Conservation (phyloP, 2,888 invertebrate species). For the Troides helena region DNA sequence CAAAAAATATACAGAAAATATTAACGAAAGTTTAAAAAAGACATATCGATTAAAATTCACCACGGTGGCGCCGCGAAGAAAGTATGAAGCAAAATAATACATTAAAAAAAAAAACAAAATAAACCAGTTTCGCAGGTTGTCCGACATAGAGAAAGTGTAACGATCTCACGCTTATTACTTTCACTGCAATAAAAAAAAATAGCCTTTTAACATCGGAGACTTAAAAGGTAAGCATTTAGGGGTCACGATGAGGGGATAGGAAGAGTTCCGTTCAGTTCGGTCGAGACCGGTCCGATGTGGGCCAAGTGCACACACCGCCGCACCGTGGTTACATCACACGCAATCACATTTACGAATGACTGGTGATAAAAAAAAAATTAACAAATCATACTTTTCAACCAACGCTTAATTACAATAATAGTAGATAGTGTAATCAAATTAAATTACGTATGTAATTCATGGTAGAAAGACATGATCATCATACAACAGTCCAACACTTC, state of each 20-base stretch:
- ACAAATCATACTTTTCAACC: conserved; percentile 43
- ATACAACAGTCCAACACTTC: background rate
- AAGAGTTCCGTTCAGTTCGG: conserved; percentile 52
- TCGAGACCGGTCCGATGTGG: conserved; percentile 54
- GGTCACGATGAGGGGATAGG: conserved; percentile 41
- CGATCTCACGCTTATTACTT: conserved; percentile 50
- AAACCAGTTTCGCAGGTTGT: conserved; percentile 33
- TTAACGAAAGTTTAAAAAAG: background rate
- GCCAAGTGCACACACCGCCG: conserved; percentile 65
- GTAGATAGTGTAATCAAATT: background rate
- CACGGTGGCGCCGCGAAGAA: conserved; percentile 15
- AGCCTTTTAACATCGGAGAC: conserved; percentile 6
- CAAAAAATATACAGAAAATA: background rate
- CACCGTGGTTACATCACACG: conserved; percentile 52
- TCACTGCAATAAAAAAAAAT: conserved; percentile 44
- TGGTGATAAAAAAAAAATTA: conserved; percentile 46
- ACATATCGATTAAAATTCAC: conserved; percentile 6
- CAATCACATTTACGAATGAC: conserved; percentile 46
- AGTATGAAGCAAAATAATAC: conserved; percentile 17
- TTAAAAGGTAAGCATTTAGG: conserved; percentile 20
- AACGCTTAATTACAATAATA: background rate
- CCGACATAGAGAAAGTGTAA: conserved; percentile 52
- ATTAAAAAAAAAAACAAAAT: conserved; percentile 10
- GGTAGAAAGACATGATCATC: background rate
- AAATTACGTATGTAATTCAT: background rate